phyloP scores from a whole-genome alignment of 1,140 invertebrate genomes.

The Bicyclus anynana region DNA sequence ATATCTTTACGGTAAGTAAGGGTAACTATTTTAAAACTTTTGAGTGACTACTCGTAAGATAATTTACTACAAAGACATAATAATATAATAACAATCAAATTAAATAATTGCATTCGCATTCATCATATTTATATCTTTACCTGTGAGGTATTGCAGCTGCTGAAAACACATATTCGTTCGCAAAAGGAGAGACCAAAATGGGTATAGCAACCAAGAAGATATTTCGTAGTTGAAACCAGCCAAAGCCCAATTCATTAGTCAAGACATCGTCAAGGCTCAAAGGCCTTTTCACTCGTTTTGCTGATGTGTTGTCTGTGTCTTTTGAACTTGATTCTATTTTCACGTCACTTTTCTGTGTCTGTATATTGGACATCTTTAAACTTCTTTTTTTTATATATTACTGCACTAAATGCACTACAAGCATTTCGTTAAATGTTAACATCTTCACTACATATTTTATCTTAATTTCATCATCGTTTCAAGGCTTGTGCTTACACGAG shows the following conservation, averaged over 20 bases:
- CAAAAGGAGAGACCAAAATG: constrained; percentile 45
- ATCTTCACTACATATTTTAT: not conserved
- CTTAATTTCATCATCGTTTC: not conserved
- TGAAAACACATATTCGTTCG: constrained; percentile 55
- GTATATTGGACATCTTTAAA: too few species aligned
- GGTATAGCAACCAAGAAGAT: constrained; percentile 38
- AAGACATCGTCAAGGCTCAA: constrained; percentile 45
- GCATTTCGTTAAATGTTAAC: not conserved
- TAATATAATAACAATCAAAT: too few species aligned
- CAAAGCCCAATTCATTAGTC: constrained; percentile 47
- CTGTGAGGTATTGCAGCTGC: constrained; percentile 46
- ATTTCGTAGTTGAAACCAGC: constrained; percentile 37
- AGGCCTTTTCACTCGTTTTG: constrained; percentile 9
- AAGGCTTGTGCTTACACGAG: not conserved
- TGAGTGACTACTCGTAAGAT: too few species aligned
- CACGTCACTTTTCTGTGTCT: not conserved
- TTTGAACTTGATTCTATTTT: not conserved
- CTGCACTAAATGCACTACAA: too few species aligned
- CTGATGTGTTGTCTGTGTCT: not conserved
- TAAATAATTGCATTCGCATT: too few species aligned
- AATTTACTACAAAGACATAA: too few species aligned
- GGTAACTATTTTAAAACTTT: too few species aligned
- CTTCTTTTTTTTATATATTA: too few species aligned
- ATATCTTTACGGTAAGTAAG: too few species aligned
- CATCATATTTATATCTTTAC: constrained; percentile 23